These are phyloP conservation scores for Rhizoglyphus robini DNA, from an alignment of 1,140 invertebrate species.

Conservation along the genomic window DNA sequence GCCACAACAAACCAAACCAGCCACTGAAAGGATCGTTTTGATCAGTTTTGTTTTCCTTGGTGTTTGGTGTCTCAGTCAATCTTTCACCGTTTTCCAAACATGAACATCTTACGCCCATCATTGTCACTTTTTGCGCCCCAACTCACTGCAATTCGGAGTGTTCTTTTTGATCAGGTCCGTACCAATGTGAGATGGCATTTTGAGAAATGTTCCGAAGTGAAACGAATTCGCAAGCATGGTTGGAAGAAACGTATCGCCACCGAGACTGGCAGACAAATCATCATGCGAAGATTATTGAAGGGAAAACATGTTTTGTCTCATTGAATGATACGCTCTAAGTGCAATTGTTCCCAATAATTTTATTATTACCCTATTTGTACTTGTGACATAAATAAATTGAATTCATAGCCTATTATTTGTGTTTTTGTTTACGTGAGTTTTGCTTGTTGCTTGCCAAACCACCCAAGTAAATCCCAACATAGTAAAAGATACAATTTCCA, in stretches of 20 bases:
- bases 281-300: constrained; percentile 15
- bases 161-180: constrained; percentile 10
- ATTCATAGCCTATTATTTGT: not conserved
- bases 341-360: not conserved
- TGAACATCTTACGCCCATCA: not conserved
- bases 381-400: not conserved
- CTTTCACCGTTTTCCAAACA: no score
- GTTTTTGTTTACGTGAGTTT: not conserved
- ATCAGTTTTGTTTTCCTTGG: no score
- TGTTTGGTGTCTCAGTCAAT: no score
- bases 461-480: not conserved
- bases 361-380: not conserved
- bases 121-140: not conserved
- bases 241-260: constrained; percentile 10
- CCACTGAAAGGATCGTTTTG: no score
- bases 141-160: not conserved
- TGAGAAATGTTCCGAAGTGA: constrained; percentile 10
- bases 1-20: no score
- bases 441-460: not conserved
- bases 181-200: constrained; percentile 14
- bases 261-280: not conserved
- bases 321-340: not conserved
- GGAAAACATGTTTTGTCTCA: constrained; percentile 9
- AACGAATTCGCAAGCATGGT: constrained; percentile 13
- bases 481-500: not conserved